Evolutionary conservation across 2,888 invertebrate genomes (phyloP).

Genomic region (Cantharis lateralis): DNA sequence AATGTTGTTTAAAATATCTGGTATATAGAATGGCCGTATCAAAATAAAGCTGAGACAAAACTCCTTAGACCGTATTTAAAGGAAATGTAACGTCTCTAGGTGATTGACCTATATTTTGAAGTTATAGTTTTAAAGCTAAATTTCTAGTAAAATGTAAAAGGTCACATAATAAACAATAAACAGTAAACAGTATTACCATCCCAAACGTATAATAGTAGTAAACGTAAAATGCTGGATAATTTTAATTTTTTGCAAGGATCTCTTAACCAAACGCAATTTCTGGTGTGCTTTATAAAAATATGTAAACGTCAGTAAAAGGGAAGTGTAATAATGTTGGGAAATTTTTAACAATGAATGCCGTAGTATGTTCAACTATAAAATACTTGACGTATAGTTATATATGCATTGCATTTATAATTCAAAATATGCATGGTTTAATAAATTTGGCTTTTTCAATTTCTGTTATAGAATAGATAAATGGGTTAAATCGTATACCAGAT

Average conservation of each 20-base stretch:
- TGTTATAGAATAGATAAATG: constrained; percentile 8
- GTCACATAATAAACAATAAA: not conserved
- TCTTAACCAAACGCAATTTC: not conserved
- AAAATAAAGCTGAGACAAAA: not conserved
- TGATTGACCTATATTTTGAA: not conserved
- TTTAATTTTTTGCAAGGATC: not conserved
- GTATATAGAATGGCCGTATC: not conserved
- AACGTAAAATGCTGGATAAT: not conserved
- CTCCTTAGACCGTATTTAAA: not conserved
- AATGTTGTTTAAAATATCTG: not conserved
- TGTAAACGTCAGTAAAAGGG: not conserved
- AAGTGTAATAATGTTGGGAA: not conserved
- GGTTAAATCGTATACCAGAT: constrained; percentile 22
- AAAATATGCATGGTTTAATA: not conserved
- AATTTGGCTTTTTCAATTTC: not conserved
- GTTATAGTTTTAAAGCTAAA: not conserved
- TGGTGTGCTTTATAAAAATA: not conserved
- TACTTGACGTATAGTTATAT: not conserved
- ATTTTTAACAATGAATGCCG: not conserved
- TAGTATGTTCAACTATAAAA: not conserved
- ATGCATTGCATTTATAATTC: not conserved
- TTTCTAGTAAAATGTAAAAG: not conserved
- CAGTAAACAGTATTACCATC: not conserved
- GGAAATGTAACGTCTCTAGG: not conserved
- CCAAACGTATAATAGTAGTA: not conserved